Conservation (phyloP, 2,888 invertebrate species). For the Epistrophella euchroma region DNA sequence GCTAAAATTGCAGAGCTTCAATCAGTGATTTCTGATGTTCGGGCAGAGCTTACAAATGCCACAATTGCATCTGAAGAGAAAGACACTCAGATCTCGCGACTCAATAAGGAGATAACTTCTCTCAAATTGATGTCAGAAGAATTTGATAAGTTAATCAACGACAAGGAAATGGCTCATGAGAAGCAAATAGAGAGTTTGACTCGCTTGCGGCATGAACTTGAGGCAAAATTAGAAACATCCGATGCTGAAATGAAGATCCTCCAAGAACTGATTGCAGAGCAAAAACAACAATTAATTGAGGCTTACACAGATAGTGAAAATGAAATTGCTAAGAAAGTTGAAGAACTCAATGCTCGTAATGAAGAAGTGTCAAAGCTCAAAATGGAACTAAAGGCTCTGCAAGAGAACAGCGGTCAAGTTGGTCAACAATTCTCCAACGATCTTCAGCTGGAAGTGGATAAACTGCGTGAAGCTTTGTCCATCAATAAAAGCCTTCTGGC, state of each 20-base stretch:
- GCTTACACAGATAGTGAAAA: slow-evolving; percentile 81
- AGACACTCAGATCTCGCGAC: slow-evolving; percentile 84
- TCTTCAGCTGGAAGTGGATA: slow-evolving; percentile 78
- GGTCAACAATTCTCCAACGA: slow-evolving; percentile 78
- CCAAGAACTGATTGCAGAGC: slow-evolving; percentile 81
- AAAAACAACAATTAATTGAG: slow-evolving; percentile 83
- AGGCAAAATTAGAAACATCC: slow-evolving; percentile 79
- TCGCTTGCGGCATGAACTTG: slow-evolving; percentile 79
- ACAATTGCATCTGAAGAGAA: slow-evolving; percentile 84
- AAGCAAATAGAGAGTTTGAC: slow-evolving; percentile 80
- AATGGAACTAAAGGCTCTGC: slow-evolving; percentile 84
- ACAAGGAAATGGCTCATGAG: slow-evolving; percentile 80
- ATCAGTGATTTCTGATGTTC: slow-evolving; percentile 84
- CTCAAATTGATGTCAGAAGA: slow-evolving; percentile 78
- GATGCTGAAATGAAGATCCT: slow-evolving; percentile 82
- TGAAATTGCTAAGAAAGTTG: slow-evolving; percentile 78
- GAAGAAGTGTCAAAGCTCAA: slow-evolving; percentile 83
- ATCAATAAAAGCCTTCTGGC: slow-evolving; percentile 82
- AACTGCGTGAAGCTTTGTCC: slow-evolving; percentile 78
- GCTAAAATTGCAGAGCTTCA: slow-evolving; percentile 81
- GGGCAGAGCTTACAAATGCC: slow-evolving; percentile 84
- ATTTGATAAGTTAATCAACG: slow-evolving; percentile 78
- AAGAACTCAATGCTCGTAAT: slow-evolving; percentile 80
- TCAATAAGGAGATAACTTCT: slow-evolving; percentile 82
- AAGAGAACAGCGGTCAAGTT: slow-evolving; percentile 83